These are phyloP conservation scores for Hirudo medicinalis DNA, from an alignment of 1,140 invertebrate species.

Conservation along the genomic window DNA sequence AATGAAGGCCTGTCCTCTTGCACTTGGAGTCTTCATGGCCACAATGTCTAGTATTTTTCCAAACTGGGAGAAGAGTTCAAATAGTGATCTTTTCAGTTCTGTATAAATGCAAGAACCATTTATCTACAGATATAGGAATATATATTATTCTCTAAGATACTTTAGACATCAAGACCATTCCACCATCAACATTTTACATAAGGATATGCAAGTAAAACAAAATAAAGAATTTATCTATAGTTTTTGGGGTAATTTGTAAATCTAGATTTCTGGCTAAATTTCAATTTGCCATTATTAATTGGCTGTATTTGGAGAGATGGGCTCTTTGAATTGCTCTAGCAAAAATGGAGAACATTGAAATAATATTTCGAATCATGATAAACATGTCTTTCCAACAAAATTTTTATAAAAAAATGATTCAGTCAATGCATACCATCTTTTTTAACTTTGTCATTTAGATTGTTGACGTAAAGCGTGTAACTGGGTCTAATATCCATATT, in stretches of 20 bases:
- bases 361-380: neutral
- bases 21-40: conserved; percentile 18
- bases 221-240: neutral
- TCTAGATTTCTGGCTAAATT: too few species aligned
- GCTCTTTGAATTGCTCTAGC: too few species aligned
- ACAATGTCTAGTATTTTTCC: conserved; percentile 20
- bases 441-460: conserved; percentile 22
- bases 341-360: neutral
- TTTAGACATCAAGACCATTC: too few species aligned
- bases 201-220: neutral
- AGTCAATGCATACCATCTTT: neutral
- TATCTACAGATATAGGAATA: too few species aligned
- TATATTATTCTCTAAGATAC: too few species aligned
- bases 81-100: conserved; percentile 19
- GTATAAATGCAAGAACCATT: neutral
- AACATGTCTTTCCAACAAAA: too few species aligned
- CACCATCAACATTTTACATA: too few species aligned
- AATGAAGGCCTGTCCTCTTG: conserved; percentile 22
- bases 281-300: neutral
- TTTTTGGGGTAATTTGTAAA: neutral
- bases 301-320: too few species aligned
- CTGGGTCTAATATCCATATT: conserved; percentile 2
- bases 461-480: conserved; percentile 22
- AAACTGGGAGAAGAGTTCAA: conserved; percentile 20
- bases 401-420: neutral